Percentiles rank a stretch among this genome's conserved stretches.
Conservation (phyloP, 2,797 vertebrate species). For the Platalea minor region DNA sequence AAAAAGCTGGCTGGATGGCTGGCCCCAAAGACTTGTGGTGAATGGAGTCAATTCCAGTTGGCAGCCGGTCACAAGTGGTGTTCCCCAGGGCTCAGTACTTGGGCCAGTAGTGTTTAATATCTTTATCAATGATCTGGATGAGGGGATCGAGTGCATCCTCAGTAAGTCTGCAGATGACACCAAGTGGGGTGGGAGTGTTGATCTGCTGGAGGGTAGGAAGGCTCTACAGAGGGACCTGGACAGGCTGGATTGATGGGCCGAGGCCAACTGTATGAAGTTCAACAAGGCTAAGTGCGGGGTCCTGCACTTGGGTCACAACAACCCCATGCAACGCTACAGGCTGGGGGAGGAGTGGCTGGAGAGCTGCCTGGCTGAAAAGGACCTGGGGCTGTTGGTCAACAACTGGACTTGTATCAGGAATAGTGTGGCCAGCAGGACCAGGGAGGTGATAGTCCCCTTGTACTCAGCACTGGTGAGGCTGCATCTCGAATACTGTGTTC, state of each 20-base stretch:
- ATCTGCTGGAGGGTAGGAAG: background rate
- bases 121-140: background rate
- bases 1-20: too few species aligned
- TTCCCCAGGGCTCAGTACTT: background rate
- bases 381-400: too few species aligned
- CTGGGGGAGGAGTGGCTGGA: too few species aligned
- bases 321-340: background rate
- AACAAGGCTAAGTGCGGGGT: background rate
- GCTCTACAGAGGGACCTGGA: background rate
- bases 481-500: too few species aligned
- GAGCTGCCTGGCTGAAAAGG: too few species aligned
- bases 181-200: background rate
- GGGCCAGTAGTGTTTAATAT: background rate
- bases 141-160: background rate
- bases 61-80: rapidly evolving
- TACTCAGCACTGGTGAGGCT: too few species aligned
- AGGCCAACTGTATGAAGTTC: background rate
- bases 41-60: background rate
- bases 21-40: too few species aligned
- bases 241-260: rapidly evolving
- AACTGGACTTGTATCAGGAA: too few species aligned
- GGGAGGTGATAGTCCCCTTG: too few species aligned
- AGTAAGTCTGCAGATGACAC: background rate
- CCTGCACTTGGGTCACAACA: background rate
- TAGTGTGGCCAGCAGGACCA: too few species aligned